phyloP scores from a whole-genome alignment of 2,797 vertebrate genomes.

The Brachyrhaphis roseni region DNA sequence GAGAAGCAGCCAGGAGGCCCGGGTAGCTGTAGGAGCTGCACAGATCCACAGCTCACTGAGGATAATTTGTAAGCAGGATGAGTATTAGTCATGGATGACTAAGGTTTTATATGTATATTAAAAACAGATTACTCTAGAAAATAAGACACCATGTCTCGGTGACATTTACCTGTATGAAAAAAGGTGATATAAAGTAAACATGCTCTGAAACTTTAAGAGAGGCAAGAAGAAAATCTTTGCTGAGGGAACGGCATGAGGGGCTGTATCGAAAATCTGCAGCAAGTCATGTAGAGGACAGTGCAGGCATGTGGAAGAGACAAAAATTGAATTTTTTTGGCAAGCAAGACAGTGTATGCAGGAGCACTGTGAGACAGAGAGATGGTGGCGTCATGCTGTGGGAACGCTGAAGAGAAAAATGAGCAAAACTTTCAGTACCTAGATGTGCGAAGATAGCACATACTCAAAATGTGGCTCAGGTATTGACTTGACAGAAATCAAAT shows the following conservation, averaged over 20 bases:
- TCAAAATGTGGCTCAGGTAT: neutral
- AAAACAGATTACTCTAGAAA: slow-evolving; percentile 1
- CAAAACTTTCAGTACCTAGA: neutral
- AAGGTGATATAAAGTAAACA: neutral
- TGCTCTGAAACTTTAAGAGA: neutral
- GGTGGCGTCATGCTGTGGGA: neutral
- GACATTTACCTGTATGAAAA: neutral
- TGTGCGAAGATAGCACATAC: neutral
- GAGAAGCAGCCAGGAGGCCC: neutral
- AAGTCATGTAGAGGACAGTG: neutral
- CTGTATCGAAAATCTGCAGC: neutral
- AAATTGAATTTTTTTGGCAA: neutral
- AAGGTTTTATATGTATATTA: neutral
- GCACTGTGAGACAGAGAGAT: neutral
- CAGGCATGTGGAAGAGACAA: neutral
- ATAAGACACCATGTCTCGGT: neutral
- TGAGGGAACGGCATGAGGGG: neutral
- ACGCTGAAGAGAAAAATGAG: neutral
- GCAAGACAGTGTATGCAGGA: neutral
- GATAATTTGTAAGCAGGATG: neutral
- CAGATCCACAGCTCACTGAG: neutral
- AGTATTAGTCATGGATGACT: neutral
- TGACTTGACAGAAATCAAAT: neutral
- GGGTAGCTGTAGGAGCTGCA: neutral
- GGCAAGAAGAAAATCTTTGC: neutral